A percentile compares a stretch with the other conserved stretches of the same genome.
These are phyloP conservation scores for Siniperca chuatsi DNA, from an alignment of 2,113 vertebrate species.

Conservation along the genomic window DNA sequence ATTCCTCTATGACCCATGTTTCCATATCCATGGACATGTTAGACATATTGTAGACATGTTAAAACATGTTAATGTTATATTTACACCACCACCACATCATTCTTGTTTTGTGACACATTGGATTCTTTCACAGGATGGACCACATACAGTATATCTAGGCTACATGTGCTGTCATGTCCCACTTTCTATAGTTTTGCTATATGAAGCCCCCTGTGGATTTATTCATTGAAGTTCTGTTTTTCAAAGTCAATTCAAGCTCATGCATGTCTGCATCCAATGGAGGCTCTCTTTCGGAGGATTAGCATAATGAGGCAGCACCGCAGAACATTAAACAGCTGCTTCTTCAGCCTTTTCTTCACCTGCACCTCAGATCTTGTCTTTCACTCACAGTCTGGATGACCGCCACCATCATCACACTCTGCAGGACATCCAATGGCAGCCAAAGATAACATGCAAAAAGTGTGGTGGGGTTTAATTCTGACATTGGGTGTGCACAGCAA, in stretches of 20 bases:
- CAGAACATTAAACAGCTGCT: constrained; percentile 47
- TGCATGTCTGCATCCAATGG: constrained; percentile 44
- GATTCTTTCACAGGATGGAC: not conserved
- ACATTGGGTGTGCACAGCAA: constrained; percentile 21
- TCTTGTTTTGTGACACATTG: not conserved
- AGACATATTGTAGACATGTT: not conserved
- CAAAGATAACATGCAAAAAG: not conserved
- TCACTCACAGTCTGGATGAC: constrained; percentile 21
- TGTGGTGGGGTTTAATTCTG: not conserved
- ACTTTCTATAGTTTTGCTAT: not conserved
- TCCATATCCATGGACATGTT: not conserved
- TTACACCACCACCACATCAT: not conserved
- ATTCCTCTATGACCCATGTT: not conserved
- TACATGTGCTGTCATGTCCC: not conserved
- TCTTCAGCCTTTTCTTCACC: constrained; percentile 32
- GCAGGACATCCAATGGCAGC: constrained; percentile 32
- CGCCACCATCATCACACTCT: constrained; percentile 13
- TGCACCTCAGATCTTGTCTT: constrained; percentile 43
- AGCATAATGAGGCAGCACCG: constrained; percentile 65
- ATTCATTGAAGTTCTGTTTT: constrained; percentile 49
- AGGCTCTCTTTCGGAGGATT: constrained; percentile 61
- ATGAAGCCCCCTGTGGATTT: constrained; percentile 14
- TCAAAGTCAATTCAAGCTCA: constrained; percentile 56
- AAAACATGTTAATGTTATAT: not conserved
- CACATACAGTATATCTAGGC: not conserved